Evolutionary conservation across 2,113 vertebrate genomes (phyloP).

Genomic region (Brachyhypopomus occidentalis): DNA sequence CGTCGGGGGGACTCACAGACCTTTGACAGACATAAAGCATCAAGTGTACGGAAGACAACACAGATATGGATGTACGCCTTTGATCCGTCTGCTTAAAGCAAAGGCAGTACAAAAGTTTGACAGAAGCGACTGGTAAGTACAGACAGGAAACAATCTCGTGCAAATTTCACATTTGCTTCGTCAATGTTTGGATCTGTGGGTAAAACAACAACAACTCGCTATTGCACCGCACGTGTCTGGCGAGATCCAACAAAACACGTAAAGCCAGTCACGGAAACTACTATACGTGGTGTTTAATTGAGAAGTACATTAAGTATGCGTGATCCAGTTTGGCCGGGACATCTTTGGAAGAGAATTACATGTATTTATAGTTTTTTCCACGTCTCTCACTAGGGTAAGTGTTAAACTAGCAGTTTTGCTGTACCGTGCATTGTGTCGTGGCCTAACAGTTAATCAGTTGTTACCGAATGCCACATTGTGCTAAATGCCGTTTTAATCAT

Average conservation of each 20-base stretch:
- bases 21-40: too few relatives aligned
- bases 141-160: neutral
- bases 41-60: too few relatives aligned
- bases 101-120: neutral
- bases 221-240: neutral
- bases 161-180: neutral
- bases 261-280: too few relatives aligned
- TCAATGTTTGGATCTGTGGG: neutral
- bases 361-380: neutral
- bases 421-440: too few relatives aligned
- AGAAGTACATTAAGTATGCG: too few relatives aligned
- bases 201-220: neutral
- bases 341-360: neutral
- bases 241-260: too few relatives aligned
- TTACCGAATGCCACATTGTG: too few relatives aligned
- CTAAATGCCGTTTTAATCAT: constrained; percentile 7
- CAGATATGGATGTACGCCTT: too few relatives aligned
- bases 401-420: neutral
- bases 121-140: neutral
- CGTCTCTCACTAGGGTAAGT: neutral
- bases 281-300: neutral
- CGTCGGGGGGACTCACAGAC: too few relatives aligned
- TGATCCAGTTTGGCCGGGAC: constrained; percentile 5
- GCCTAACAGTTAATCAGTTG: too few relatives aligned
- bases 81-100: too few relatives aligned